Evolutionary conservation across 2,113 vertebrate genomes (phyloP).

Genomic region (Phylloscopus trochiloides): DNA sequence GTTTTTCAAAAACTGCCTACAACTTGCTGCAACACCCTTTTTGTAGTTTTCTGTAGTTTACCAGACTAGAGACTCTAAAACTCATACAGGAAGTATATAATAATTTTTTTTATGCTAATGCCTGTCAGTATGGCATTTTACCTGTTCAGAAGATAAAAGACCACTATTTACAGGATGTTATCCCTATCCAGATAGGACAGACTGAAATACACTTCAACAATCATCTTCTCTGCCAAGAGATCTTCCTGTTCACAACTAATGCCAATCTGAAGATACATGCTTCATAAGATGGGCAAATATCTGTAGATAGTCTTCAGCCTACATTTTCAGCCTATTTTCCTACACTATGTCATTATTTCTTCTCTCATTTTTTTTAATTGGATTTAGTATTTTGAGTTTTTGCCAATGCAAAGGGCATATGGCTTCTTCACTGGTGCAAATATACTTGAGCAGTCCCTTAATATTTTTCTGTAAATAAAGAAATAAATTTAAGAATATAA

Average conservation of each 20-base stretch:
- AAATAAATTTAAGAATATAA: neutral
- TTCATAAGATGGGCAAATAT: neutral
- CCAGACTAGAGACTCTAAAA: neutral
- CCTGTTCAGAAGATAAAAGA: neutral
- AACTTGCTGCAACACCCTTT: neutral
- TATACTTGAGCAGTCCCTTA: accelerated
- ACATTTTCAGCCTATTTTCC: neutral
- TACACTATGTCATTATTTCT: neutral
- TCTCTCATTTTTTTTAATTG: neutral
- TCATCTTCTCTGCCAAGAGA: neutral
- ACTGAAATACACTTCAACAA: neutral
- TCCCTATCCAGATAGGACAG: neutral
- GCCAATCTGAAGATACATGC: neutral
- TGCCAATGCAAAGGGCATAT: neutral
- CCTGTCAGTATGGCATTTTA: neutral
- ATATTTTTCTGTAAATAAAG: neutral
- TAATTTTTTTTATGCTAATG: neutral
- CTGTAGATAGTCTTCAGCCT: neutral
- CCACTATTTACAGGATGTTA: neutral
- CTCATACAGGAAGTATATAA: neutral
- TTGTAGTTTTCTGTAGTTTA: neutral
- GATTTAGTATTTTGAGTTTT: neutral
- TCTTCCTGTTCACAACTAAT: neutral
- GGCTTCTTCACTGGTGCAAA: neutral
- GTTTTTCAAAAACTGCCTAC: neutral